These are phyloP conservation scores for Psilanteris sp. DNA, from an alignment of 1,140 invertebrate genomes.

Conservation along the genomic window DNA sequence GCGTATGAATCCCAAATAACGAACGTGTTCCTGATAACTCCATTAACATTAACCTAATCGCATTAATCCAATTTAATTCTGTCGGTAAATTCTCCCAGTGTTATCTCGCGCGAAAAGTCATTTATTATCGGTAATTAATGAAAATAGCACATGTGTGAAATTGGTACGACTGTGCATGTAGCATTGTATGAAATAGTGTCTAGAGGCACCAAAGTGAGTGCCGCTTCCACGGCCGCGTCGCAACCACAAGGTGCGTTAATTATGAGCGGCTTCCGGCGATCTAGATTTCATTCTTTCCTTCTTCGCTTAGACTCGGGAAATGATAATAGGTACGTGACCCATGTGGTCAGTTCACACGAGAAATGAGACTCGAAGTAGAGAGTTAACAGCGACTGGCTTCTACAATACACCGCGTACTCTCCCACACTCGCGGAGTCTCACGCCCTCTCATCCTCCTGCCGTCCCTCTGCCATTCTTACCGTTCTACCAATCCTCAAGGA, in stretches of 20 bases:
- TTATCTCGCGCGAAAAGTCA: slow-evolving; percentile 24
- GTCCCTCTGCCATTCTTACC: slow-evolving; percentile 47
- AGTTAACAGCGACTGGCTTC: slow-evolving; percentile 63
- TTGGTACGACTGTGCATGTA: slow-evolving; percentile 28
- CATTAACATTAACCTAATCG: slow-evolving; percentile 4
- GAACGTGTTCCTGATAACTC: background rate
- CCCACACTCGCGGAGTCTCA: slow-evolving; percentile 80
- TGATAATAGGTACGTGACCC: slow-evolving; percentile 81
- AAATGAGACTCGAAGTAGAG: slow-evolving; percentile 72
- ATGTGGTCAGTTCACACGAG: slow-evolving; percentile 81
- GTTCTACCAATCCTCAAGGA: slow-evolving; percentile 46
- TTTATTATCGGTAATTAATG: slow-evolving; percentile 61
- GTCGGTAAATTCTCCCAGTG: slow-evolving; percentile 1
- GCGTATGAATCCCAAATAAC: too few relatives aligned
- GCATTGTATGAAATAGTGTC: slow-evolving; percentile 40
- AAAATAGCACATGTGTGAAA: slow-evolving; percentile 60
- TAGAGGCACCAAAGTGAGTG: slow-evolving; percentile 41
- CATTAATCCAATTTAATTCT: slow-evolving; percentile 6
- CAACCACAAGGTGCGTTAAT: slow-evolving; percentile 76
- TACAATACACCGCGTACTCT: slow-evolving; percentile 80
- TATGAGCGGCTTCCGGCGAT: slow-evolving; percentile 80
- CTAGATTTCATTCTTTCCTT: slow-evolving; percentile 80
- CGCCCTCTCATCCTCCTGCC: slow-evolving; percentile 79
- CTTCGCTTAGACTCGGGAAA: slow-evolving; percentile 74
- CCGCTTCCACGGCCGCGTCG: slow-evolving; percentile 61